A percentile compares a stretch with the other conserved stretches of the same genome.
Conservation (phyloP, 2,797 vertebrate genomes). For the Hyperoplus lanceolatus region DNA sequence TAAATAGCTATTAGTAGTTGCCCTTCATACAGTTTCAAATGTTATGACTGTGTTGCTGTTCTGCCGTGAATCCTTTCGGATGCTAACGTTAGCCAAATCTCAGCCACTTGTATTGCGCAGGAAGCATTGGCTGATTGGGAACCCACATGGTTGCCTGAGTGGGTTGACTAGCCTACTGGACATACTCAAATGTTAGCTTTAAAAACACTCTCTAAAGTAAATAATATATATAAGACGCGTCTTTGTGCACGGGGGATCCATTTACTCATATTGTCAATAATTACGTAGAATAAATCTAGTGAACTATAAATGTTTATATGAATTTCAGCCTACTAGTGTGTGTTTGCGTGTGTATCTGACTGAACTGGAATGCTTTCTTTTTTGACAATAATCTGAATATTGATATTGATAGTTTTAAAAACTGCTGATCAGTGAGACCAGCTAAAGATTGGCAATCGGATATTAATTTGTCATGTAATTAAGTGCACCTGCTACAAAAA, state of each 20-base stretch:
- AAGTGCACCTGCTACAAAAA: neutral
- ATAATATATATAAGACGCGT: neutral
- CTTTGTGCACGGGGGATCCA: neutral
- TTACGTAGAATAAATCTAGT: neutral
- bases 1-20: fast-evolving
- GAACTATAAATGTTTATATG: slow-evolving; percentile 1
- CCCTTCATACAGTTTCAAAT: neutral
- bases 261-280: neutral
- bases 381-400: neutral
- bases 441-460: neutral
- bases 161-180: slow-evolving; percentile 29
- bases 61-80: slow-evolving; percentile 13
- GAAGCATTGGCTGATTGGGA: slow-evolving; percentile 58
- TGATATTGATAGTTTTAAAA: neutral
- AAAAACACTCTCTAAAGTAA: neutral
- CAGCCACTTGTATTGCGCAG: slow-evolving; percentile 73
- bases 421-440: neutral
- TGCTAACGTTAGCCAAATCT: slow-evolving; percentile 62
- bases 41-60: neutral
- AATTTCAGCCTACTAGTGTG: neutral
- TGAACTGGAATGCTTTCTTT: neutral
- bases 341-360: neutral
- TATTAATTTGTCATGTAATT: neutral
- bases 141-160: slow-evolving; percentile 75
- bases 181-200: neutral